Percentiles rank a stretch among this genome's conserved stretches.
Conservation (phyloP, 2,113 vertebrate species). For the Pangasianodon gigas region DNA sequence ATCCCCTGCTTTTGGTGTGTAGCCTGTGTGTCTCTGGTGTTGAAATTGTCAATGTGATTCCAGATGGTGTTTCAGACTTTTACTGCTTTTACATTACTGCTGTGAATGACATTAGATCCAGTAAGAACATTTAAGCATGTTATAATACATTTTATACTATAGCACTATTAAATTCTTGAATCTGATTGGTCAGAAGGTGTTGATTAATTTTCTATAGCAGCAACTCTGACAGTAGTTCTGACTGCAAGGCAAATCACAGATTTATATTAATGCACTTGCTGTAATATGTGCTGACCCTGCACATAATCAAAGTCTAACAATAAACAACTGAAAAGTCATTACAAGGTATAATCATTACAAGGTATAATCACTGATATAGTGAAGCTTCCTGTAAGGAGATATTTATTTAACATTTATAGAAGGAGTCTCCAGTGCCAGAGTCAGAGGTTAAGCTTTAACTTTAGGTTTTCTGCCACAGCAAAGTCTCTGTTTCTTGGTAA, state of each 20-base stretch:
- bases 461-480: neutral
- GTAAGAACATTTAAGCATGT: neutral
- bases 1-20: slow-evolving; percentile 6
- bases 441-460: neutral
- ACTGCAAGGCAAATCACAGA: neutral
- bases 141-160: neutral
- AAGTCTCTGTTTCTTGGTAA: neutral
- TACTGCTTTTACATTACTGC: slow-evolving; percentile 11
- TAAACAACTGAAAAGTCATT: neutral
- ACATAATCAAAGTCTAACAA: neutral
- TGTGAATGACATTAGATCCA: neutral
- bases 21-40: slow-evolving; percentile 11
- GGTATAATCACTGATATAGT: neutral
- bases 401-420: neutral
- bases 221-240: neutral
- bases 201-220: neutral
- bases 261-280: neutral
- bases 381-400: neutral
- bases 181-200: neutral
- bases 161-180: neutral
- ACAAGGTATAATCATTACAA: neutral
- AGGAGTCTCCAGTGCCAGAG: neutral
- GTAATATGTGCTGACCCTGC: neutral
- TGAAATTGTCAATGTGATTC: slow-evolving; percentile 46
- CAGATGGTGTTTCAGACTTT: slow-evolving; percentile 49